Base-by-base conservation (phyloP, 2,888 invertebrate species). In the Cecidostiba fungosa region DNA sequence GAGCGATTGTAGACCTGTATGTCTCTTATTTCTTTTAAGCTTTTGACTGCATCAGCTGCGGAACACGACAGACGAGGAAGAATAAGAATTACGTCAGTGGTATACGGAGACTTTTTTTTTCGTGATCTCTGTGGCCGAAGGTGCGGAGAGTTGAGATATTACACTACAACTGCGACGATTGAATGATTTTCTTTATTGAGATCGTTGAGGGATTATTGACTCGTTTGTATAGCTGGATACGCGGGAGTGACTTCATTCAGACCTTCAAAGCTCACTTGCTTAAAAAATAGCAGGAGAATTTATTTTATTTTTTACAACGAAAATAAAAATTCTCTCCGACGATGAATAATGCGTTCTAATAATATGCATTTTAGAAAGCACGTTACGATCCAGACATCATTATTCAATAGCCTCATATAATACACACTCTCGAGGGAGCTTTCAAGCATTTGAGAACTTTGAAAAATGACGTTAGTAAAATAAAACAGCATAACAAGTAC, bases 11-110 rank as follows among this genome's bases (percentile, higher is more conserved):
- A 12, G 39, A 10, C 16, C 23, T 54, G 29, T 23, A 6, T 47
- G 69, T 23, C 29, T 66, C n/a, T 39, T n/a, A n/a, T n/a, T 66
- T 69, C 50, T 73, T 39, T 36, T 4, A n/a, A 73, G 50, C 59
- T 39, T 36, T 59, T 43, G 69, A 39, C 54, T 54, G 69, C 26
- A 39, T 47, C 50, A 32, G 29, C 78, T 47, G 39, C 54, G 16
- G 32, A 16, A 26, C 16, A 23, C 59, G 81, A 26, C 50, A 59
- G 16, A 4, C 32, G 47, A 77, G 50, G 70, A 77, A 82, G 66
- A 82, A n/a, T n/a, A n/a, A 32, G 59, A 26, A 29, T 82, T 69
- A 54, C 76, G 76, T 39, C 69, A 77, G 23, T 12, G 47, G 32
- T 26, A 19, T 19, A 19, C 1, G 50, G 50, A 50, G 6, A 26